A percentile compares a stretch with the other conserved stretches of the same genome.
Conservation (phyloP, 1,140 invertebrate species). For the Sweltsa coloradensis region DNA sequence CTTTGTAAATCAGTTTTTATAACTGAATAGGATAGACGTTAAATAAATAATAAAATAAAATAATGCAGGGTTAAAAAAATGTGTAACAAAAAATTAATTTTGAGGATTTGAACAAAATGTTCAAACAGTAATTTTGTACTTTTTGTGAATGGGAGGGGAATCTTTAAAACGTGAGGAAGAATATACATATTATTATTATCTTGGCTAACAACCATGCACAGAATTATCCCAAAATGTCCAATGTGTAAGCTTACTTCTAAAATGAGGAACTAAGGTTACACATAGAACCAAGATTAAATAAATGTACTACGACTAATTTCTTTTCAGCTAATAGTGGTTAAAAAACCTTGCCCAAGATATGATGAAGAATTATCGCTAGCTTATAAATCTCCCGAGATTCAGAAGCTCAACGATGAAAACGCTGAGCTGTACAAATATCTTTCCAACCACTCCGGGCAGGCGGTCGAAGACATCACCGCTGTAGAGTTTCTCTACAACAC, state of each 20-base stretch:
- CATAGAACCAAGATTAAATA: background rate
- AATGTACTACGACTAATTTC: constrained; percentile 3
- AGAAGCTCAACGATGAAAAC: constrained; percentile 40
- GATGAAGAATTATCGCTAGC: constrained; percentile 39
- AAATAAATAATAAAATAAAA: too few relatives aligned
- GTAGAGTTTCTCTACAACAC: constrained; percentile 64
- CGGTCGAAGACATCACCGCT: constrained; percentile 45
- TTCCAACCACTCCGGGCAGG: constrained; percentile 48
- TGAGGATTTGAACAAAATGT: too few relatives aligned
- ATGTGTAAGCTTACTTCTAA: background rate
- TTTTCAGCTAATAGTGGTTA: constrained; percentile 42
- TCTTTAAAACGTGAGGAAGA: background rate
- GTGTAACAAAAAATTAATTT: background rate
- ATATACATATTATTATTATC: background rate
- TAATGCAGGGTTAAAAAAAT: too few relatives aligned
- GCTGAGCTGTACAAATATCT: constrained; percentile 48
- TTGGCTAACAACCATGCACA: background rate
- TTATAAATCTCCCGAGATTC: constrained; percentile 37
- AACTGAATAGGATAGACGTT: too few relatives aligned
- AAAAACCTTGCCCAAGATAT: constrained; percentile 47
- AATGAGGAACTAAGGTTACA: background rate
- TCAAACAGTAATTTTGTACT: too few relatives aligned
- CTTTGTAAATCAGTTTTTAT: too few relatives aligned
- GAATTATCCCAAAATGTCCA: background rate
- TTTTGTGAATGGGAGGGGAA: too few relatives aligned